Evolutionary conservation across 2,797 vertebrate genomes (phyloP).

Genomic region (Apogon hyalosoma): DNA sequence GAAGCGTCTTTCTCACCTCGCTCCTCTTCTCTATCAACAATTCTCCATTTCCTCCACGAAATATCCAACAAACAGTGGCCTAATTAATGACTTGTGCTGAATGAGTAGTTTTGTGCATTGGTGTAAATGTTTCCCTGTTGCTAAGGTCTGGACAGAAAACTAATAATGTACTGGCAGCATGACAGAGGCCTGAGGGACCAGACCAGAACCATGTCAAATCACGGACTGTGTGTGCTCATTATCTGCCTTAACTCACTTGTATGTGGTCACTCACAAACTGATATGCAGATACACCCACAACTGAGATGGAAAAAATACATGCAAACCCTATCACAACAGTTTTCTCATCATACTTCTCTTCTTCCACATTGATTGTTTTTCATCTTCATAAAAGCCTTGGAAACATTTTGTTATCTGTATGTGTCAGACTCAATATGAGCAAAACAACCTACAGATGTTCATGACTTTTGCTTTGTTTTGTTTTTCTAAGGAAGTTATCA

Average conservation of each 20-base stretch:
- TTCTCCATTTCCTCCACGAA: constrained; percentile 67
- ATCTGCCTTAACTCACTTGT: constrained; percentile 27
- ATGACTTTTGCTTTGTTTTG: neutral
- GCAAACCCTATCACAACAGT: constrained; percentile 12
- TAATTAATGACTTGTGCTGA: constrained; percentile 70
- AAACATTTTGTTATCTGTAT: neutral
- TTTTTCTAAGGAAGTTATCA: constrained; percentile 24
- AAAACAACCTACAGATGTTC: constrained; percentile 44
- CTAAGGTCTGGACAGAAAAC: constrained; percentile 69
- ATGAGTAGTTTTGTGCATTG: constrained; percentile 52
- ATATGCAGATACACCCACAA: constrained; percentile 15
- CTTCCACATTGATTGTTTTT: too few species aligned
- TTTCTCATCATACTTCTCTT: neutral
- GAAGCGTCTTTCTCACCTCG: constrained; percentile 59
- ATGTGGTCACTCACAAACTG: constrained; percentile 28
- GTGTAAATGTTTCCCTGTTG: constrained; percentile 82
- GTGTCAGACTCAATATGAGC: constrained; percentile 17
- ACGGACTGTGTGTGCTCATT: constrained; percentile 12
- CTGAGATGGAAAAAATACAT: neutral
- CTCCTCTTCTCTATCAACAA: constrained; percentile 72
- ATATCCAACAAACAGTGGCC: constrained; percentile 67
- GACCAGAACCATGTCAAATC: constrained; percentile 44
- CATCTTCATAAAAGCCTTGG: constrained; percentile 7
- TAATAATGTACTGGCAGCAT: constrained; percentile 51
- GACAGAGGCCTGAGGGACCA: constrained; percentile 30